Evolutionary conservation across 2,797 vertebrate species (phyloP), one percentile per base, ranked within the genome.

Genomic region (Triplophysa yarkandensis): DNA sequence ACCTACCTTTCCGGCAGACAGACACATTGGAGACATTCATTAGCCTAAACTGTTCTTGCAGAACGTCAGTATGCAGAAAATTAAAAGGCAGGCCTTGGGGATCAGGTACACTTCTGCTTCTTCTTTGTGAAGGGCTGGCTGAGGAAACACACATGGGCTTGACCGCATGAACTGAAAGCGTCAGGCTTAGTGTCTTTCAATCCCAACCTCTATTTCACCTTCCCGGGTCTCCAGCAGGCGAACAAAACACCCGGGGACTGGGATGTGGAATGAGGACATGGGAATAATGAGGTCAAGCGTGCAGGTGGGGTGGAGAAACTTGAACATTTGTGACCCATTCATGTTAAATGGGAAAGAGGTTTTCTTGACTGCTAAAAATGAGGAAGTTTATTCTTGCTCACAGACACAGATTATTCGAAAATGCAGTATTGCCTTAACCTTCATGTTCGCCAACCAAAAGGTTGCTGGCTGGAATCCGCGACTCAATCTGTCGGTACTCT

Each of bases 231-330:
- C 28, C 1, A 46, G 7, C 68, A 70, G 44, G 14, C 16, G 27
- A 48, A 60, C 25, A 48, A 48, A 54, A 54, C 8, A 32, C n/a
- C 14, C 16, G 27, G 25, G 1, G n/a, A 23, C n/a, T 32, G 14
- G 4, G 54, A 34, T 30, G 6, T 69, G 14, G 57, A 44, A 28
- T 6, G 39, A 39, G 54, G 50, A 16, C 16, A 58, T 21, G 10
- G 16, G 41, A 28, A 60, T 13, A 41, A 43, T 57, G 25, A 68
- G 32, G 34, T 36, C 48, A 55, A 28, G 50, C 11, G 54, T 2
- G 27, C 30, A 32, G 52, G 36, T 54, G 27, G 13, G 39, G n/a
- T 46, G 57, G 41, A 70, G 41, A 60, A 46, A 46, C 41, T 10
- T 28, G 30, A 68, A 19, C 11, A 43, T 34, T 4, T 41, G 34